Conservation (phyloP, 2,888 invertebrate genomes). For the Polymixis lichenea region DNA sequence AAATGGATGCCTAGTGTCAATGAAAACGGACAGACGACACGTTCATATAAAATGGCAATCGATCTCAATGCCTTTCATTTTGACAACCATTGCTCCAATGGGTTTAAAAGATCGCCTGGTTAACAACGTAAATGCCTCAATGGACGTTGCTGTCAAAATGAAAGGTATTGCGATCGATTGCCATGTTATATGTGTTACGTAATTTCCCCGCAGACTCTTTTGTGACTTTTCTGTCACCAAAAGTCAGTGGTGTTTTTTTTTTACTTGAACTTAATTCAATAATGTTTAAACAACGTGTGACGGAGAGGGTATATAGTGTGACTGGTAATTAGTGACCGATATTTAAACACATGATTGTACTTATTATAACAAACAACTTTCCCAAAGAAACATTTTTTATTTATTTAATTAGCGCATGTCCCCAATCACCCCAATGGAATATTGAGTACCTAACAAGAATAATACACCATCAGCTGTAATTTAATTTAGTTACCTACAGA, state of each 20-base stretch:
- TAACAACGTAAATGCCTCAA: not conserved
- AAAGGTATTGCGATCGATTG: not conserved
- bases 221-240: not conserved
- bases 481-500: no score
- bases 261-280: not conserved
- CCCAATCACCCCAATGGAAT: no score
- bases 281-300: no score
- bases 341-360: no score
- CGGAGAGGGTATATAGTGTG: no score
- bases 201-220: not conserved
- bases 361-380: no score
- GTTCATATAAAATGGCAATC: not conserved
- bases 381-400: no score
- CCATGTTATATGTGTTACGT: not conserved
- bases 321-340: no score
- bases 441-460: no score
- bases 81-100: not conserved
- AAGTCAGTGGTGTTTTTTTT: not conserved
- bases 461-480: no score
- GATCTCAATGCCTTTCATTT: not conserved
- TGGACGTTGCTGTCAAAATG: not conserved
- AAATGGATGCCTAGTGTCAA: not conserved
- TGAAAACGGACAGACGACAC: not conserved
- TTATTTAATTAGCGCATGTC: no score
- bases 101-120: not conserved